Evolutionary conservation across 1,140 invertebrate genomes (phyloP).

Genomic region (Arctopsyche grandis): DNA sequence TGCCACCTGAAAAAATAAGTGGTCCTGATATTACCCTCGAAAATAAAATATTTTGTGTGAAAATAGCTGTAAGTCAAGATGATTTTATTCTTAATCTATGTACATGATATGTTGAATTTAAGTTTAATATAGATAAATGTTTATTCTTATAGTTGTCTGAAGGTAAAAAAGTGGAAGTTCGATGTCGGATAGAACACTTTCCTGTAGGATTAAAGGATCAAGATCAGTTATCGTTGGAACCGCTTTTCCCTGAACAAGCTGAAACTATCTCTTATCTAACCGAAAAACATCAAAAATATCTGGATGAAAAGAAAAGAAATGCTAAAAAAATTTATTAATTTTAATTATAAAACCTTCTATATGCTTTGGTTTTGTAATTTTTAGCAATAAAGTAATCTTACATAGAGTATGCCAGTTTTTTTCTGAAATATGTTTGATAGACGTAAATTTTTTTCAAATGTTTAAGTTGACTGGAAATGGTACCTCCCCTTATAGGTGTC

Average conservation of each 20-base stretch:
- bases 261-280: conserved; percentile 40
- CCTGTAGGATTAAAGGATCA: conserved; percentile 68
- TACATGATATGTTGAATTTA: conserved; percentile 11
- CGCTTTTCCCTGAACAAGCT: conserved; percentile 65
- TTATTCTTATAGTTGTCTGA: conserved; percentile 64
- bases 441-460: too few relatives aligned
- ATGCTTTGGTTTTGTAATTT: background rate
- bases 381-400: background rate
- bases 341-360: background rate
- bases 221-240: conserved; percentile 65
- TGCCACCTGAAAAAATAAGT: conserved; percentile 77
- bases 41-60: conserved; percentile 83
- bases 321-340: background rate
- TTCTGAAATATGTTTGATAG: too few relatives aligned
- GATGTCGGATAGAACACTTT: conserved; percentile 78
- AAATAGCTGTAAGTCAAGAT: conserved; percentile 77
- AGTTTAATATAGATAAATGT: background rate
- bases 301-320: conserved; percentile 47
- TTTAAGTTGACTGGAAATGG: too few relatives aligned
- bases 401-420: background rate
- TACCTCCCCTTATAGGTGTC: too few relatives aligned
- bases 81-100: conserved; percentile 1
- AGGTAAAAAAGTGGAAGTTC: conserved; percentile 74
- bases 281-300: background rate
- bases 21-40: conserved; percentile 82